Conservation (phyloP, 2,888 invertebrate species). For the Caenorhabditis japonica region DNA sequence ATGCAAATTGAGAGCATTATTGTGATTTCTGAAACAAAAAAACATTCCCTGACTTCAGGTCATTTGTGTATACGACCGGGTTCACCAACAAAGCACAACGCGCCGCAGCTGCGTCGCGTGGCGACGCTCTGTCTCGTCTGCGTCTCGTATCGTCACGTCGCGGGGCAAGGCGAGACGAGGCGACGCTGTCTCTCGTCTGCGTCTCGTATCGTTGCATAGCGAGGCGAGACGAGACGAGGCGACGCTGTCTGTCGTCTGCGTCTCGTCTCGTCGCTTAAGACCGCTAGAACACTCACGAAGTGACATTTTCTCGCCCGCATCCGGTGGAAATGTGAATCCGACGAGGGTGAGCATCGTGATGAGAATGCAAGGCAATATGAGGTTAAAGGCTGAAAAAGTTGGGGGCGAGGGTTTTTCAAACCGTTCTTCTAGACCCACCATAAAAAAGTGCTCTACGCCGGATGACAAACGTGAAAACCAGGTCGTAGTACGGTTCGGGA, state of each 20-base stretch:
- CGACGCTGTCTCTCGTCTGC: too few species aligned
- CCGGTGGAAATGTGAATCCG: conserved; percentile 69
- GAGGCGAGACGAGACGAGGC: too few species aligned
- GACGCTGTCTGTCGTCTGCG: too few species aligned
- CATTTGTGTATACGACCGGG: too few species aligned
- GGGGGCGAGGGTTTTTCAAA: too few species aligned
- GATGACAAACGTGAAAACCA: conserved; percentile 83
- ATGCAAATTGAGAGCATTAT: conserved; percentile 72
- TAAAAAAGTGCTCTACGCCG: conserved; percentile 96
- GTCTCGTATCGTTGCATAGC: too few species aligned
- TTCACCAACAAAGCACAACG: too few species aligned
- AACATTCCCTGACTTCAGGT: too few species aligned
- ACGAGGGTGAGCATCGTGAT: conserved; percentile 80
- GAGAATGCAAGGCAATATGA: conserved; percentile 87
- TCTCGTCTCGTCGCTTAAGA: neutral
- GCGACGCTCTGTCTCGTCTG: too few species aligned
- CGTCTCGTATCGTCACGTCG: too few species aligned
- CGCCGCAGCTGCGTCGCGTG: too few species aligned
- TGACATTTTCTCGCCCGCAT: conserved; percentile 72
- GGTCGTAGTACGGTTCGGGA: conserved; percentile 68
- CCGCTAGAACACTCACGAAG: conserved; percentile 57
- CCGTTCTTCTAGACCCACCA: conserved; percentile 82
- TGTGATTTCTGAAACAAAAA: conserved; percentile 63
- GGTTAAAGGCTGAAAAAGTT: conserved; percentile 84
- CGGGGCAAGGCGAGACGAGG: too few species aligned